Percentiles rank a stretch among this genome's conserved stretches.
Evolutionary conservation across 2,888 invertebrate genomes (phyloP).

Genomic region (Pteria penguin): DNA sequence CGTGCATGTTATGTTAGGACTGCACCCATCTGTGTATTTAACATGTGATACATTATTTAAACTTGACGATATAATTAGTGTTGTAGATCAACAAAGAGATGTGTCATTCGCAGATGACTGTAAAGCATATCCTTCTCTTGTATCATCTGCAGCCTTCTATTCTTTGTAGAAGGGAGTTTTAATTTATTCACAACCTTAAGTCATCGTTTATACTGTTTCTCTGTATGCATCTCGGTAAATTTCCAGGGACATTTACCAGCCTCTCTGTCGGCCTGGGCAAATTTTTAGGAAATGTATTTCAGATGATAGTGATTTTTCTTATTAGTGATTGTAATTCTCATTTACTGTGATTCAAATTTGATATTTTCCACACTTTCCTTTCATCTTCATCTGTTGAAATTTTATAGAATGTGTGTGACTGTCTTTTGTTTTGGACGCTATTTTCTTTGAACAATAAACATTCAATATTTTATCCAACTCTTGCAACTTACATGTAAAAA

Average conservation of each 20-base stretch:
- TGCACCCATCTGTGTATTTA: no score
- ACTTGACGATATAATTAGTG: no score
- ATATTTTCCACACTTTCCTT: no score
- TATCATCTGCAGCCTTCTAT: conserved; percentile 19
- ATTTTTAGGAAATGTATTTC: background rate
- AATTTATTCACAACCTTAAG: background rate
- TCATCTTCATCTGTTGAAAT: background rate
- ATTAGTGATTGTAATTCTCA: background rate
- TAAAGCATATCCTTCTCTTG: conserved; percentile 26
- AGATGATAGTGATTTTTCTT: background rate
- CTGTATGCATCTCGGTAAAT: conserved; percentile 19
- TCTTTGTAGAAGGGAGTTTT: conserved; percentile 27
- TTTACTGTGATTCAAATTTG: no score
- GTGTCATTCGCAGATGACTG: conserved; percentile 21
- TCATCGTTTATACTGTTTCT: conserved; percentile 17
- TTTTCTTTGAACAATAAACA: no score
- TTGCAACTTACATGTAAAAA: background rate
- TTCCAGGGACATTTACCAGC: conserved; percentile 20
- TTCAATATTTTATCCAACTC: no score
- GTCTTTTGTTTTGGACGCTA: no score
- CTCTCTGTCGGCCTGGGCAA: background rate
- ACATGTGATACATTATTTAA: no score
- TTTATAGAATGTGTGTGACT: no score
- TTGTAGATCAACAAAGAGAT: no score
- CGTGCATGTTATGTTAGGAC: no score